These are phyloP conservation scores for Xyliphius kryptos DNA, from an alignment of 2,113 vertebrate species.

Conservation along the genomic window DNA sequence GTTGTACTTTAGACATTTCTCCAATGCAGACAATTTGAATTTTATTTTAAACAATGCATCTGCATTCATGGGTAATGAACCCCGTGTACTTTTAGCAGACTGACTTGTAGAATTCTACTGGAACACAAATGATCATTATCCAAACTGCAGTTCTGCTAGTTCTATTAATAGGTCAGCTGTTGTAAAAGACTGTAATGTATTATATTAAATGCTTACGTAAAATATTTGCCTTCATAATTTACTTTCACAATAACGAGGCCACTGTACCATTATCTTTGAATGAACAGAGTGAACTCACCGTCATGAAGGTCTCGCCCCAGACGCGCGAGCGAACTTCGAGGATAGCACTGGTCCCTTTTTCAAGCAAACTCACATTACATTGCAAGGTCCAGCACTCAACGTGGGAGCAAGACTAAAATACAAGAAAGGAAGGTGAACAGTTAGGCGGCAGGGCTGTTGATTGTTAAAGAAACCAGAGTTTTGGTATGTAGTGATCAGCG, in stretches of 20 bases:
- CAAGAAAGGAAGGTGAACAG: neutral
- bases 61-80: slow-evolving; percentile 1
- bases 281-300: slow-evolving; percentile 57
- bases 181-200: neutral
- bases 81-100: no score
- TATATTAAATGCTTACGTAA: no score
- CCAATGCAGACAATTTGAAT: no score
- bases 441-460: neutral
- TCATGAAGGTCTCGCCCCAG: slow-evolving; percentile 77
- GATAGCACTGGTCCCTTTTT: slow-evolving; percentile 70
- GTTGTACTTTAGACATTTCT: no score
- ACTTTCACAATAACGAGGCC: neutral
- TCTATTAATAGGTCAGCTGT: slow-evolving; percentile 12
- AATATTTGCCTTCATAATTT: no score
- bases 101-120: neutral
- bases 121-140: slow-evolving; percentile 3
- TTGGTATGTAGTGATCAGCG: no score
- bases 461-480: no score
- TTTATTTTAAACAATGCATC: no score
- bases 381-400: slow-evolving; percentile 72
- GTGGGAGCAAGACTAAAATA: slow-evolving; percentile 71
- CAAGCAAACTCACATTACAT: slow-evolving; percentile 73
- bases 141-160: slow-evolving; percentile 7
- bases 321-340: slow-evolving; percentile 76
- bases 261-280: neutral